phyloP scores from a whole-genome alignment of 2,888 invertebrate species.

The Philereme vetulata region DNA sequence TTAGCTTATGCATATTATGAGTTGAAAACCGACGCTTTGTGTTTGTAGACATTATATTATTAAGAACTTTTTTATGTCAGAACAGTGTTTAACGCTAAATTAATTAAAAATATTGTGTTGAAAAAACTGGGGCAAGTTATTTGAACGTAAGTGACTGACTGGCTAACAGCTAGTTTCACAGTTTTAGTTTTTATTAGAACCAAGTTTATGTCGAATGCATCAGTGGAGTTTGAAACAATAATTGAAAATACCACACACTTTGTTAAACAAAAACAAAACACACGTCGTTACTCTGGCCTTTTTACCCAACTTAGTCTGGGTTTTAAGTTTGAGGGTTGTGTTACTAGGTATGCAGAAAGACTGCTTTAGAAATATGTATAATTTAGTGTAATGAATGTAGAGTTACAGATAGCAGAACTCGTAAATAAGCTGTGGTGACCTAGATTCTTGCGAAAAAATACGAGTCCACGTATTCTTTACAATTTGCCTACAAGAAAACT shows the following conservation, averaged over 20 bases:
- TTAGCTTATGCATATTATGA: constrained; percentile 30
- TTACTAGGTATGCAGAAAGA: too few species aligned
- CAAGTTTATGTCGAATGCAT: too few species aligned
- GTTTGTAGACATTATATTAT: background rate
- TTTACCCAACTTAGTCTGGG: background rate
- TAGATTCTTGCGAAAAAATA: constrained; percentile 15
- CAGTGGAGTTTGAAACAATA: too few species aligned
- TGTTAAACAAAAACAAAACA: too few species aligned
- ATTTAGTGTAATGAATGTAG: constrained; percentile 17
- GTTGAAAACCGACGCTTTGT: constrained; percentile 12
- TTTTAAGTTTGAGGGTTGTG: too few species aligned
- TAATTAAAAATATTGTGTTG: too few species aligned
- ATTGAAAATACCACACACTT: too few species aligned
- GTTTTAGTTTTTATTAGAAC: too few species aligned
- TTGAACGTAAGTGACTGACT: too few species aligned
- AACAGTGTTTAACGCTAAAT: background rate
- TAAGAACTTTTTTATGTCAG: background rate
- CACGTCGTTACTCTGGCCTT: too few species aligned
- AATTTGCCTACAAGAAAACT: constrained; percentile 33
- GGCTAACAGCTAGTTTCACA: too few species aligned
- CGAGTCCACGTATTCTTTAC: constrained; percentile 29
- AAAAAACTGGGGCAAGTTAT: too few species aligned
- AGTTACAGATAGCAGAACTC: constrained; percentile 4
- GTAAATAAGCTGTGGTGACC: constrained; percentile 9
- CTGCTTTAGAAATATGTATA: constrained; percentile 1